Base-by-base conservation (phyloP, 2,113 vertebrate species). In the Callospermophilus lateralis region DNA sequence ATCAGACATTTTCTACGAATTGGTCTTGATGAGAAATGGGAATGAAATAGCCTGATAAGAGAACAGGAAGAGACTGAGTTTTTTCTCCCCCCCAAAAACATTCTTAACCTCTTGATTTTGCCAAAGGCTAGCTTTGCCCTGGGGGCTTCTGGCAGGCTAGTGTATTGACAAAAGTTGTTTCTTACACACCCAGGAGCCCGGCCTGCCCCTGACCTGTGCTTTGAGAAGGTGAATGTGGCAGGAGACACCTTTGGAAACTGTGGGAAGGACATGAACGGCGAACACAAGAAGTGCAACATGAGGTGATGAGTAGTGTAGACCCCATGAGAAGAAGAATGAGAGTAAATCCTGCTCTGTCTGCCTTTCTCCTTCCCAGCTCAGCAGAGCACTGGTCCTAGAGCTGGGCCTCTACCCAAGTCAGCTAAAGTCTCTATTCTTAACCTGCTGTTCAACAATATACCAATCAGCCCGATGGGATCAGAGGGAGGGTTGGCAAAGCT, bases 191-290 rank as follows among this genome's bases (percentile, higher is more conserved):
- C 98, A 99, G 99, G 99, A 97, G 99, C 99, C 32, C 98, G 84
- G 34, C 98, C 99, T 19, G 99, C 99, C 51, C 99, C 99, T 26
- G 99, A 99, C 0, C 86, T 98, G 96, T 99, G 99, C 97, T 99
- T 99, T 16, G 98, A 98, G 98, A 98, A 97, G 93, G 99, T 99
- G 68, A 99, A 99, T 32, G 98, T 98, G 22, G 99, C 99, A 0
- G 99, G 99, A 16, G 99, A 99, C 98, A 97, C 98, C 91, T 99
- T 98, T 0, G 99, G 99, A 28, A 99, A 99, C 99, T 99, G 99
- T 91, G 99, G 99, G 67, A 99, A 99, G 98, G 99, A 99, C 98
- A 95, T 98, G 73, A 96, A 98, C 0, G 99, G 99, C 45, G 98
- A 98, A 92, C 99, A 99, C 98, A 99, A 98, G 98, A 99, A 98